Conservation (phyloP, 2,888 invertebrate species). For the Reticulitermes lucifugus region DNA sequence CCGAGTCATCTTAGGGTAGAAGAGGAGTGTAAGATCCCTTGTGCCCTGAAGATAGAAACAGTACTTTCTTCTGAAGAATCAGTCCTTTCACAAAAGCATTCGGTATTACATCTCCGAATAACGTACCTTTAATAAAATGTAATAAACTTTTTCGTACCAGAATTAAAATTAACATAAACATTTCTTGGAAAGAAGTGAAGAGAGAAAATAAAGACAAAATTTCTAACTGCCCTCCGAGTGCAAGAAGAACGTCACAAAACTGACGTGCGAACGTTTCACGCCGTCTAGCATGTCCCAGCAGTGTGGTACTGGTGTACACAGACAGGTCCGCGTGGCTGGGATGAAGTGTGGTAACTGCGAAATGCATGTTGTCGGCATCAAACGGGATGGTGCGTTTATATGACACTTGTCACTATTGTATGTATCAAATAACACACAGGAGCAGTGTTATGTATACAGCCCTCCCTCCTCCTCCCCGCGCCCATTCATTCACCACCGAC, state of each 20-base stretch:
- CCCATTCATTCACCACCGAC: slow-evolving; percentile 19
- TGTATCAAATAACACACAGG: slow-evolving; percentile 33
- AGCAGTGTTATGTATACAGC: slow-evolving; percentile 26
- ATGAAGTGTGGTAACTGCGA: slow-evolving; percentile 35
- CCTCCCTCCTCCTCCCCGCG: neutral
- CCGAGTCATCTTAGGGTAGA: too few species aligned
- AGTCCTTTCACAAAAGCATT: too few species aligned
- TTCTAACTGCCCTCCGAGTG: neutral
- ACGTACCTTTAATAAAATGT: too few species aligned
- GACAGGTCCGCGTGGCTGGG: neutral
- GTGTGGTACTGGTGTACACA: too few species aligned
- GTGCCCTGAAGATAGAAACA: too few species aligned
- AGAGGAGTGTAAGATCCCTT: too few species aligned
- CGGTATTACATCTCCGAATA: too few species aligned
- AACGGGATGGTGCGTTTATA: slow-evolving; percentile 30
- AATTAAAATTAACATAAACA: too few species aligned
- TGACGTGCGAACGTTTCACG: neutral
- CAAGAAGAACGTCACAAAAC: neutral
- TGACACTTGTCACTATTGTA: slow-evolving; percentile 41
- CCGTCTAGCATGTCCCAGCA: neutral
- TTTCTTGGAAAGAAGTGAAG: too few species aligned
- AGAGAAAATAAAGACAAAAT: neutral
- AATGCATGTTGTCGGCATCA: slow-evolving; percentile 35
- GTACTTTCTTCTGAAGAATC: too few species aligned
- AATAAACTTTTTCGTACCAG: too few species aligned